Base-by-base conservation (phyloP, 2,888 invertebrate genomes). In the Meta bourneti region DNA sequence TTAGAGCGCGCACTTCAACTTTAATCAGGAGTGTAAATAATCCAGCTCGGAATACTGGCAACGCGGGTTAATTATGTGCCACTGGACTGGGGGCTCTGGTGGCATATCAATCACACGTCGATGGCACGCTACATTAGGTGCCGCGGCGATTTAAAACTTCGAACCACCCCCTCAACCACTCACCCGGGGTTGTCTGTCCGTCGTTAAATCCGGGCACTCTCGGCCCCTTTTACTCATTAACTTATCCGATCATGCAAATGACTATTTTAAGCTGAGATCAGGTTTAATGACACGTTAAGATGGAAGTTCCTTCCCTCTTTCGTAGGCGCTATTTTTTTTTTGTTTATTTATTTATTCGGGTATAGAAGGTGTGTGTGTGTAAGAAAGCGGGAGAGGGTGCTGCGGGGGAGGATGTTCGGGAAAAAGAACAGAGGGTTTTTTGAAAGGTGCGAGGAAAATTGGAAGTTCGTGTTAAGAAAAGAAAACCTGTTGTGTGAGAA, bases 181-280 rank as follows among this genome's bases (percentile, higher is more conserved):
- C 9, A 49, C 1, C 51, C 34, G 72, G 75, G 8, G 48, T 4
- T 13, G 48, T 34, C 8, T 9, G 9, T 49, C 61, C 49, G 69
- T 88, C 87, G 80, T 88, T 86, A 86, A 86, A 78, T 61, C 51
- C 70, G 6, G n/a, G 54, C 78, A 83, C 48, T 49, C 54, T 19
- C 79, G 51, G 20, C 19, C 51, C 75, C 82, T 72, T 72, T 74
- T 91, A 75, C 91, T 91, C 91, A 91, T 91, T 91, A 91, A 91
- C 86, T 91, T 87, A 91, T 87, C 82, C 91, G 86, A 83, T 91
- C 86, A 91, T 91, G 91, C 91, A 91, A 87, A 91, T 87, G 83
- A 87, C 78, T 83, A 87, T 91, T 91, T 91, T 91, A 91, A 91
- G 87, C 82, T 70, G 82, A 87, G 87, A 91, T 91, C 80, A 61